Evolutionary conservation across 2,113 vertebrate species (phyloP).

Genomic region (Motacilla tschutschensis): DNA sequence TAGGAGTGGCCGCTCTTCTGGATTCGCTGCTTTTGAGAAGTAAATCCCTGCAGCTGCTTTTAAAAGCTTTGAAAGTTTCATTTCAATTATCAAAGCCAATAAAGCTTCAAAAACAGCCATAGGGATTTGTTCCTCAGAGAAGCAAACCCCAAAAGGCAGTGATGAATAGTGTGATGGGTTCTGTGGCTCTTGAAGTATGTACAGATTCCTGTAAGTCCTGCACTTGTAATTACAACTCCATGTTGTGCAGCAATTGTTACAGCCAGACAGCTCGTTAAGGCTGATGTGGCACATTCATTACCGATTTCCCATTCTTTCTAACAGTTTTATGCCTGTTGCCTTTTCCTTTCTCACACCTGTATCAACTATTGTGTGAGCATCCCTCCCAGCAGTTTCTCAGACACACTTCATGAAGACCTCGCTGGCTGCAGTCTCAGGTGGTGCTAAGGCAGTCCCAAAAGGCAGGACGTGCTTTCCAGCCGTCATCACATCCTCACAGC

Average conservation of each 20-base stretch:
- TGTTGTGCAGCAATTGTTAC: slow-evolving; percentile 26
- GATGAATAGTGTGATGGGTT: slow-evolving; percentile 51
- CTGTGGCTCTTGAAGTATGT: slow-evolving; percentile 48
- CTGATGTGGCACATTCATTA: slow-evolving; percentile 2
- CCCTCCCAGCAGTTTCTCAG: not conserved
- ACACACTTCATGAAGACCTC: not conserved
- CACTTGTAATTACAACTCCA: slow-evolving; percentile 44
- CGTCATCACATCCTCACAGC: not conserved
- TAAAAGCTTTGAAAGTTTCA: slow-evolving; percentile 61
- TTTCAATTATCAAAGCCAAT: slow-evolving; percentile 64
- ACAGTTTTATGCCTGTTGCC: not conserved
- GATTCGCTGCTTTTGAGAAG: slow-evolving; percentile 59
- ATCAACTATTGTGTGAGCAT: not conserved
- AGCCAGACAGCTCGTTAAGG: slow-evolving; percentile 35
- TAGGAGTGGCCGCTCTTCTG: slow-evolving; percentile 43
- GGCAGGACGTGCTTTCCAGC: not conserved
- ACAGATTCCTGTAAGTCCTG: slow-evolving; percentile 54
- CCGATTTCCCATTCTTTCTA: slow-evolving; percentile 1
- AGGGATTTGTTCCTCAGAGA: slow-evolving; percentile 56
- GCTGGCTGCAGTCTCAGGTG: not conserved
- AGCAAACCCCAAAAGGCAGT: slow-evolving; percentile 60
- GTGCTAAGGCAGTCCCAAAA: not conserved
- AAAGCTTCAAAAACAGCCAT: slow-evolving; percentile 63
- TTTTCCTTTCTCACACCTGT: not conserved
- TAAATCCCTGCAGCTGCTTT: slow-evolving; percentile 58